Evolutionary conservation across 2,888 invertebrate species (phyloP).

Genomic region (Drosophila niveifrons): DNA sequence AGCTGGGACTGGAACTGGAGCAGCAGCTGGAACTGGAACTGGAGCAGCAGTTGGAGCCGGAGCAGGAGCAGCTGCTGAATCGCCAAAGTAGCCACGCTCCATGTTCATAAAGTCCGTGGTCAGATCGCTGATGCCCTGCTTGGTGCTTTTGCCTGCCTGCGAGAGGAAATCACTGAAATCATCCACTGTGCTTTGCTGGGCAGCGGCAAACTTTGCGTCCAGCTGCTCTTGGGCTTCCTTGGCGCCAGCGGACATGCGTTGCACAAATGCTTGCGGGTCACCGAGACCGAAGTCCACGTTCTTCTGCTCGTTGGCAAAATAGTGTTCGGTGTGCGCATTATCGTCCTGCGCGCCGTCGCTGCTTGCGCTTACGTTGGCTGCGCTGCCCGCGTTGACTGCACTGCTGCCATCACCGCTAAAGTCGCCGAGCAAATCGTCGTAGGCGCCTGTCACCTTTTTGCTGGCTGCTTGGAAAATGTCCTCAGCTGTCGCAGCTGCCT

Average conservation of each 20-base stretch:
- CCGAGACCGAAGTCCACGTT: conserved; percentile 82
- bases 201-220: conserved; percentile 81
- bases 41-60: conserved; percentile 11
- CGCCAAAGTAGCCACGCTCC: conserved; percentile 73
- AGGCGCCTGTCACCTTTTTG: conserved; percentile 52
- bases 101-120: conserved; percentile 83
- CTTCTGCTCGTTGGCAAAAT: conserved; percentile 82
- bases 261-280: conserved; percentile 81
- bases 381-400: conserved; percentile 49
- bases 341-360: conserved; percentile 76
- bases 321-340: conserved; percentile 82
- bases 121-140: conserved; percentile 73
- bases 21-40: background rate
- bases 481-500: conserved; percentile 78
- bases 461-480: conserved; percentile 68
- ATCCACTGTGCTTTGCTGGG: conserved; percentile 57
- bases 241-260: conserved; percentile 82
- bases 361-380: conserved; percentile 44
- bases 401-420: conserved; percentile 10
- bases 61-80: conserved; percentile 26
- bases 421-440: conserved; percentile 63
- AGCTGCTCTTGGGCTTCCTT: conserved; percentile 81
- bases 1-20: background rate
- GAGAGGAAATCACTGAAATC: conserved; percentile 79
- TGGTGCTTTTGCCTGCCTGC: conserved; percentile 60